Evolutionary conservation across 2,888 invertebrate genomes (phyloP).

Genomic region (Apomyelois bistriatella): DNA sequence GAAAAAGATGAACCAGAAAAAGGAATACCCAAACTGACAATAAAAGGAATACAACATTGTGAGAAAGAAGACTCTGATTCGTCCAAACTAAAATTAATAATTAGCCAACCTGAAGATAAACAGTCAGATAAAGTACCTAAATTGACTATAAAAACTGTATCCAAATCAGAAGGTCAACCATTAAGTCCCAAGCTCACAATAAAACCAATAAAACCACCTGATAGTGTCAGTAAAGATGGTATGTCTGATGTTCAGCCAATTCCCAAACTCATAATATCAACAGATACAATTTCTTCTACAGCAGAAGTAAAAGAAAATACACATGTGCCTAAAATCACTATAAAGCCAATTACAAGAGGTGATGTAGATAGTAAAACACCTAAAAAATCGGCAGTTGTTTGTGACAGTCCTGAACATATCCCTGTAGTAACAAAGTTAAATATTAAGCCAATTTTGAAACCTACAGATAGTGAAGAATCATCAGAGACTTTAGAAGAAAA

Average conservation of each 20-base stretch:
- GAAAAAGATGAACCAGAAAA: slow-evolving; percentile 58
- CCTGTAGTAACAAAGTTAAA: slow-evolving; percentile 68
- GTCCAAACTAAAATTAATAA: slow-evolving; percentile 61
- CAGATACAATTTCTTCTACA: slow-evolving; percentile 44
- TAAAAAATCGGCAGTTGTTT: slow-evolving; percentile 39
- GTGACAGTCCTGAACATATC: slow-evolving; percentile 57
- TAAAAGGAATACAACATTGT: slow-evolving; percentile 60
- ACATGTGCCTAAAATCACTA: slow-evolving; percentile 80
- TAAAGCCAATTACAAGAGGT: slow-evolving; percentile 68
- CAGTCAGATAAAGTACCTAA: slow-evolving; percentile 65
- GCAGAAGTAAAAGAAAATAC: slow-evolving; percentile 53
- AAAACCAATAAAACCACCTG: slow-evolving; percentile 67
- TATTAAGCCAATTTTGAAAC: slow-evolving; percentile 72
- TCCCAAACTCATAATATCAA: slow-evolving; percentile 48
- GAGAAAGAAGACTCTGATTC: slow-evolving; percentile 54
- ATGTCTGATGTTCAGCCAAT: slow-evolving; percentile 32
- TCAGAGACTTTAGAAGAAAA: slow-evolving; percentile 53
- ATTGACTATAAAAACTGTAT: slow-evolving; percentile 65
- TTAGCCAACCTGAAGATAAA: slow-evolving; percentile 59
- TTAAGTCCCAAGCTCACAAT: slow-evolving; percentile 73
- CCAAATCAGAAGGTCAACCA: slow-evolving; percentile 60
- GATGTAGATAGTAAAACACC: slow-evolving; percentile 47
- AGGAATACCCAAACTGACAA: slow-evolving; percentile 68
- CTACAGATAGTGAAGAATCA: slow-evolving; percentile 50
- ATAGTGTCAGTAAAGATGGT: slow-evolving; percentile 40